phyloP scores from a whole-genome alignment of 2,888 invertebrate genomes.

The Limnephilus rhombicus region DNA sequence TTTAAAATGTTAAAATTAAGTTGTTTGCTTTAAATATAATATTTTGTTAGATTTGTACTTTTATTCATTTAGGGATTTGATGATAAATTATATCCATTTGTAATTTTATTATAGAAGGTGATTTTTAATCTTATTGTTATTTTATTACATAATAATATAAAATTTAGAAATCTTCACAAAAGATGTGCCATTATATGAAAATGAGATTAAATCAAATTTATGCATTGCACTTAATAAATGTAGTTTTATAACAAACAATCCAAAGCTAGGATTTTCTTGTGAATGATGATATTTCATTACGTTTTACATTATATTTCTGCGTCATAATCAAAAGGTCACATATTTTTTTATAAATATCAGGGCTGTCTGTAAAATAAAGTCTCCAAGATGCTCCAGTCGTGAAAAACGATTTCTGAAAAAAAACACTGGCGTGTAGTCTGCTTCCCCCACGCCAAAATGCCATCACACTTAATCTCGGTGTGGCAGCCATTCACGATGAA shows the following conservation, averaged over 20 bases:
- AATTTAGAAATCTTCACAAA: background rate
- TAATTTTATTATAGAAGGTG: background rate
- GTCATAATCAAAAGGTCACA: background rate
- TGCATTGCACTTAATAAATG: slow-evolving; percentile 9
- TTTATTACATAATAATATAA: background rate
- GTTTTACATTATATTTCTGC: background rate
- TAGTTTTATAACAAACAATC: background rate
- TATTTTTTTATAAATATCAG: background rate
- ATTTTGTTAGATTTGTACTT: background rate
- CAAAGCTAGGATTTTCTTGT: background rate
- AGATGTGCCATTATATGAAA: slow-evolving; percentile 6
- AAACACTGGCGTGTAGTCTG: too few relatives aligned
- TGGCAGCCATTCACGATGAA: too few relatives aligned
- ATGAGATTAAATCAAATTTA: slow-evolving; percentile 10
- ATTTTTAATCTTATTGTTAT: background rate
- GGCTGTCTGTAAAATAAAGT: too few relatives aligned
- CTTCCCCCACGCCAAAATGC: too few relatives aligned
- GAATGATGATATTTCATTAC: background rate
- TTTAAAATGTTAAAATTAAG: background rate
- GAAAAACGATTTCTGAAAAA: too few relatives aligned
- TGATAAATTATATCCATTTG: background rate
- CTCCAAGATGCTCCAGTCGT: too few relatives aligned
- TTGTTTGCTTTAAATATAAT: background rate
- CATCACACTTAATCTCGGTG: too few relatives aligned
- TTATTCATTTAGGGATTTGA: background rate